Percentiles rank a stretch among this genome's conserved stretches.
Evolutionary conservation across 2,888 invertebrate species (phyloP).

Genomic region (Melangyna quadrimaculata): DNA sequence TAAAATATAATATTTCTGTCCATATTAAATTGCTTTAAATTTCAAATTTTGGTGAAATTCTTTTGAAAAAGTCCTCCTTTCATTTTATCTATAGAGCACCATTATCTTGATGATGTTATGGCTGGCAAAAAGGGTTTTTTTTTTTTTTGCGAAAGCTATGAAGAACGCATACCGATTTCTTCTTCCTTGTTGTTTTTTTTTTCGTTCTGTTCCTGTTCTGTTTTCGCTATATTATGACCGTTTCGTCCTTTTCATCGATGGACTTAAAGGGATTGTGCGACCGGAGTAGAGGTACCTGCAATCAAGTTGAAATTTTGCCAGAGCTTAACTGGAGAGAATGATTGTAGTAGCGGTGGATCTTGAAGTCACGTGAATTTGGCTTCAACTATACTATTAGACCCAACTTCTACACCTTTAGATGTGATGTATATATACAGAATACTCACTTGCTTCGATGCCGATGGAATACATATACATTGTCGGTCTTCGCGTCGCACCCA

Average conservation of each 20-base stretch:
- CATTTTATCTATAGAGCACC: slow-evolving; percentile 19
- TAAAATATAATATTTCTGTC: background rate
- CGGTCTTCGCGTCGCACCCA: background rate
- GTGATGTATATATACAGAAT: background rate
- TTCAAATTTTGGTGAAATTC: slow-evolving; percentile 7
- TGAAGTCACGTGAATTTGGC: slow-evolving; percentile 54
- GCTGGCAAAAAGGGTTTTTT: slow-evolving; percentile 44
- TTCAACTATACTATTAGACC: slow-evolving; percentile 17
- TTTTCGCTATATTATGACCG: slow-evolving; percentile 44
- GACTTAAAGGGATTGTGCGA: slow-evolving; percentile 48
- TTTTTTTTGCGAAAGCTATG: slow-evolving; percentile 19
- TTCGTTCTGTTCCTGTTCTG: slow-evolving; percentile 1
- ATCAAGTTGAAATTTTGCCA: slow-evolving; percentile 40
- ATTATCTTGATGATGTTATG: slow-evolving; percentile 62
- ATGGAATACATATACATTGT: no score
- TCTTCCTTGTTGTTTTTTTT: slow-evolving; percentile 9
- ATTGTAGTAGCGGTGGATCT: slow-evolving; percentile 31
- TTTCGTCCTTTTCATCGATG: slow-evolving; percentile 40
- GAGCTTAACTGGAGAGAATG: slow-evolving; percentile 19
- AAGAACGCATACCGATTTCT: slow-evolving; percentile 15
- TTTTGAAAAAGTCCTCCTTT: background rate
- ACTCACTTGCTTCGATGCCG: background rate
- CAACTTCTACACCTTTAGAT: no score
- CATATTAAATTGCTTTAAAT: background rate
- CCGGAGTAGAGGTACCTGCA: slow-evolving; percentile 25